Percentiles rank a stretch among this genome's conserved stretches.
Conservation (phyloP, 2,113 vertebrate species). For the Oceanites oceanicus region DNA sequence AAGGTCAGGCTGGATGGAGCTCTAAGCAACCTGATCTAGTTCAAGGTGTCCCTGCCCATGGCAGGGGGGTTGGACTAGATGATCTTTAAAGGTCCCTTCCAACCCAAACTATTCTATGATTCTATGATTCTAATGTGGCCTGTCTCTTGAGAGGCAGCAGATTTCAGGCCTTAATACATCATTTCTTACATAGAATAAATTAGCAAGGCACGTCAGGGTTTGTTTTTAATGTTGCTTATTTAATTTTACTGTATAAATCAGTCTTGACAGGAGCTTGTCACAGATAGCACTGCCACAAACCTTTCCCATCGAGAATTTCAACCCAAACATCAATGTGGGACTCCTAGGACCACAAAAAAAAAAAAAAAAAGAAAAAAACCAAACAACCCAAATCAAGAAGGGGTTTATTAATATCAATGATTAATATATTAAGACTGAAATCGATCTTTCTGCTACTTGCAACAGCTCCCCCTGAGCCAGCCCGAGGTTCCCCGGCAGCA, state of each 20-base stretch:
- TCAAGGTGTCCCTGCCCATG: too few species aligned
- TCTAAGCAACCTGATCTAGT: too few species aligned
- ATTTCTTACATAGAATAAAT: not conserved
- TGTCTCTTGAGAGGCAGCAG: not conserved
- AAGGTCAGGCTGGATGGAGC: too few species aligned
- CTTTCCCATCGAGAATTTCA: not conserved
- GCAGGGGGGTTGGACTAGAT: too few species aligned
- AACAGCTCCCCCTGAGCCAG: not conserved
- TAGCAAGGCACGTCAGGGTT: not conserved
- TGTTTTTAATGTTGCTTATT: not conserved
- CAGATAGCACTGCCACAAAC: not conserved
- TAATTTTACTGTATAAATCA: not conserved
- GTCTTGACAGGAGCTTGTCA: not conserved
- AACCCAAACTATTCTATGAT: too few species aligned
- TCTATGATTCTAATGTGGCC: too few species aligned
- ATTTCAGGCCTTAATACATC: not conserved
- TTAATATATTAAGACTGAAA: not conserved
- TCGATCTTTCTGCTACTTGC: not conserved
- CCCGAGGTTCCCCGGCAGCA: not conserved
- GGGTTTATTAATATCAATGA: too few species aligned
- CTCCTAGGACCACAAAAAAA: not conserved
- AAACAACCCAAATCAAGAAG: not conserved
- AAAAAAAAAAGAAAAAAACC: fast-evolving
- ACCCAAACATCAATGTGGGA: not conserved
- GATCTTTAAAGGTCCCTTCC: too few species aligned